Evolutionary conservation across 2,113 vertebrate species (phyloP).

Genomic region (Chinchilla lanigera): DNA sequence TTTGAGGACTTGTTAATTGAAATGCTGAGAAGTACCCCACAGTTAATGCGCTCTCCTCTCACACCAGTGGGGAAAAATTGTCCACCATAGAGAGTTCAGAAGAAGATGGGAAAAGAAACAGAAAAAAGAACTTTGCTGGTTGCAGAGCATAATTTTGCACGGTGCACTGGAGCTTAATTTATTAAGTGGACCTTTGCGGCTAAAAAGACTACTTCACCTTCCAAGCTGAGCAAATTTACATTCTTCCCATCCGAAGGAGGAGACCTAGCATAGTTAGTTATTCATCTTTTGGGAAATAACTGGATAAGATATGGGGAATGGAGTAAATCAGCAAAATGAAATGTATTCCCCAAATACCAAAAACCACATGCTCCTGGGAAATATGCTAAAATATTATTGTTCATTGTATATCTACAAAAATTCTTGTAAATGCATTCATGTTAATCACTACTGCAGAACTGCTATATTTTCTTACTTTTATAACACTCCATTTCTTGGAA

Average conservation of each 20-base stretch:
- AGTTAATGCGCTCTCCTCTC: not conserved
- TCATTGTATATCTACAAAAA: constrained; percentile 71
- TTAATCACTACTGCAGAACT: constrained; percentile 57
- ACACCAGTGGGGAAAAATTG: not conserved
- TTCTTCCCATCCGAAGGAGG: constrained; percentile 14
- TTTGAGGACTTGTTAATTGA: not conserved
- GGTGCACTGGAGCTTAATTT: constrained; percentile 53
- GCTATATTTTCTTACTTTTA: constrained; percentile 54
- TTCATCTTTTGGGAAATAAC: constrained; percentile 76
- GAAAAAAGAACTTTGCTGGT: not conserved
- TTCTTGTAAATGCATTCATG: constrained; percentile 65
- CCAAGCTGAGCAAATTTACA: constrained; percentile 57
- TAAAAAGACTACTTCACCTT: constrained; percentile 54
- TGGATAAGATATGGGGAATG: constrained; percentile 55
- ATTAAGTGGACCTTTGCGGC: constrained; percentile 59
- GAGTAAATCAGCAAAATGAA: constrained; percentile 75
- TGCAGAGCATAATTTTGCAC: constrained; percentile 13
- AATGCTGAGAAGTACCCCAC: not conserved
- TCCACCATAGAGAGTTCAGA: not conserved
- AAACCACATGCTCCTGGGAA: constrained; percentile 49
- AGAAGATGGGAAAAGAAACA: constrained; percentile 16
- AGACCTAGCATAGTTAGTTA: constrained; percentile 52
- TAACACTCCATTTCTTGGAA: constrained; percentile 58
- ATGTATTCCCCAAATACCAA: constrained; percentile 56
- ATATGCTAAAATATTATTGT: constrained; percentile 68